Base-by-base conservation (phyloP, 2,888 invertebrate genomes). In the Hydroisotoma schaefferi region DNA sequence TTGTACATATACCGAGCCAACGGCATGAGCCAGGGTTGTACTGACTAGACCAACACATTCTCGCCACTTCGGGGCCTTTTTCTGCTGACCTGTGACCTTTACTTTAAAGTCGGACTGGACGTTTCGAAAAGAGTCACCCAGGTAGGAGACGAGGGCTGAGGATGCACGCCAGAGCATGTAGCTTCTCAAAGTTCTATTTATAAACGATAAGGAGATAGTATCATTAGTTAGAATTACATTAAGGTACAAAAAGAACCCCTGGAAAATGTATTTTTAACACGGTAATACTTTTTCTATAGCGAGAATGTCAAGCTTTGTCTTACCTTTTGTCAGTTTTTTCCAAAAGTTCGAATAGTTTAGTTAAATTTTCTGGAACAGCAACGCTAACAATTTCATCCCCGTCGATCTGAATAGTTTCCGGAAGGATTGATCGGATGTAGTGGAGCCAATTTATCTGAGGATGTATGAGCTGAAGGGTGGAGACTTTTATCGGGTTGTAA, bases 401-500 rank as follows among this genome's bases (percentile, higher is more conserved):
- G 2, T 68, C 65, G 10, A 78, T 67, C 1, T 65, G 15, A 25
- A 56, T 59, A 44, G 64, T 63, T 6, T 66, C 55, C 5, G 70
- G 67, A 33, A 80, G 66, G 29, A 79, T 56, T 18, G 67, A 73
- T 72, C 77, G 78, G 56, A 80, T 74, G 61, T 77, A 77, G 2
- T 74, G 68, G 52, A 76, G 59, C 79, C 79, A 79, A 48, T 72
- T 69, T 28, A 74, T 66, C 18, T 72, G 63, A 10, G 73, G 72
- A 70, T 78, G 78, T 65, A 75, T 70, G 37, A 72, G 67, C 60
- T 77, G 75, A 38, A 81, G 67, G 18, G 79, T 75, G 18, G 60
- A 60, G 5, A 80, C 69, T 1, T 76, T 77, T 75, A 78, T 78
- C 57, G 78, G 79, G 62, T 81, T 78, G 73, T 81, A 80, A 29